Evolutionary conservation across 2,888 invertebrate species (phyloP).

Genomic region (Xestia sexstrigata): DNA sequence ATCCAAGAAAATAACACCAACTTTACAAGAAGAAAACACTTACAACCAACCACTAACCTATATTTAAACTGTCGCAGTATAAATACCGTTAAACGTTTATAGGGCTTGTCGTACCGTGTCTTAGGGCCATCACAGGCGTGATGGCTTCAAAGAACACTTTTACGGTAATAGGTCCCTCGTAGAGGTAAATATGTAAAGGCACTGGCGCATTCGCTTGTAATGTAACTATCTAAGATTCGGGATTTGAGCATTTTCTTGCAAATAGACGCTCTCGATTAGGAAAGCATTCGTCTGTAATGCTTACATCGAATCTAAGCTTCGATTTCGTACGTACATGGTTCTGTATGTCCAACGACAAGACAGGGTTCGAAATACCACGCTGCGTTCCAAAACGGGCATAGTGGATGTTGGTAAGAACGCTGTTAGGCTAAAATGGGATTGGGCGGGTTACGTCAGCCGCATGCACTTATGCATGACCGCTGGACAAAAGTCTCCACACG

Average conservation of each 20-base stretch:
- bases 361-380: too few relatives aligned
- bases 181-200: constrained; percentile 16
- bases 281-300: not conserved
- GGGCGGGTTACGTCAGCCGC: too few relatives aligned
- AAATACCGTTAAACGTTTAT: constrained; percentile 42
- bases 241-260: not conserved
- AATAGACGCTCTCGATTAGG: not conserved
- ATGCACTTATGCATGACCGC: too few relatives aligned
- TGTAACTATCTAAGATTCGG: not conserved
- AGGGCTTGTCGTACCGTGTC: constrained; percentile 40
- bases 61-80: constrained; percentile 33
- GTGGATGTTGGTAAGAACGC: too few relatives aligned
- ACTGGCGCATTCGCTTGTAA: not conserved
- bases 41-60: constrained; percentile 14
- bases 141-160: constrained; percentile 45
- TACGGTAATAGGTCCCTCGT: constrained; percentile 34
- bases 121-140: constrained; percentile 21
- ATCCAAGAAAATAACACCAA: constrained; percentile 15
- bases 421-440: too few relatives aligned
- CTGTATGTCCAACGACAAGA: too few relatives aligned
- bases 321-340: too few relatives aligned
- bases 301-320: too few relatives aligned
- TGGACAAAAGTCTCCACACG: too few relatives aligned
- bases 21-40: constrained; percentile 11
- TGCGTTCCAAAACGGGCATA: too few relatives aligned